Conservation (phyloP, 2,888 invertebrate species). For the Noctua janthina region DNA sequence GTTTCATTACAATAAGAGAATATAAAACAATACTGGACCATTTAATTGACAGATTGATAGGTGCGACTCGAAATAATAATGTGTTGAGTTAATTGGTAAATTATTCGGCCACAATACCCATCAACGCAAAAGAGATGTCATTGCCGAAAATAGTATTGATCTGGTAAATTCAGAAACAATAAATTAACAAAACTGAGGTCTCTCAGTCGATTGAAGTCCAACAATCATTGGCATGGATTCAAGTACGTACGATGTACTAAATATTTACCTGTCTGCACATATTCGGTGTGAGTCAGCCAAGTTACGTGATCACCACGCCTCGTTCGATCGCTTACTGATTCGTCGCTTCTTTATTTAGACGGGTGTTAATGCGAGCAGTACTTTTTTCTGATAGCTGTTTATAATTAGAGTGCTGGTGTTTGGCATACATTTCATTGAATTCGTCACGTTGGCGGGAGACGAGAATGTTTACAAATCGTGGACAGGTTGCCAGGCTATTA, state of each 20-base stretch:
- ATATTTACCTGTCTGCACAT: conserved; percentile 86
- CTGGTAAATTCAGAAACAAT: conserved; percentile 79
- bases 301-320: conserved; percentile 70
- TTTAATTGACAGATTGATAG: conserved; percentile 34
- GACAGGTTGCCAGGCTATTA: conserved; percentile 71
- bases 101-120: conserved; percentile 55
- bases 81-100: conserved; percentile 50
- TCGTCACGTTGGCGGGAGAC: conserved; percentile 77
- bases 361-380: conserved; percentile 71
- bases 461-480: conserved; percentile 72
- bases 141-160: conserved; percentile 76
- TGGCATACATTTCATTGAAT: conserved; percentile 82
- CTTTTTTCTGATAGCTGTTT: conserved; percentile 78
- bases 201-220: conserved; percentile 84
- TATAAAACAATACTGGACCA: conserved; percentile 13
- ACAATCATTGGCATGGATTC: conserved; percentile 87
- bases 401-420: conserved; percentile 81
- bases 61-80: conserved; percentile 39
- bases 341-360: conserved; percentile 76
- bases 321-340: conserved; percentile 67
- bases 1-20: conserved; percentile 19
- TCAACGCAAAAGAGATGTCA: conserved; percentile 69
- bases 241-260: conserved; percentile 86
- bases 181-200: conserved; percentile 83
- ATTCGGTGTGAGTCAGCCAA: conserved; percentile 78